phyloP scores from a whole-genome alignment of 2,113 vertebrate species.

The human (Homo sapiens) region GRCh38 chr13:70338001-70338500 shows the following conservation, averaged over 20 bases:
- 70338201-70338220: background rate
- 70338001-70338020: too few relatives aligned
- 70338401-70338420: background rate
- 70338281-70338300: background rate
- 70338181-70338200: fast-evolving
- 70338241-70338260: background rate
- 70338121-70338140: background rate
- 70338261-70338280: background rate
- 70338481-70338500: background rate
- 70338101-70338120: background rate
- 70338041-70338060: background rate
- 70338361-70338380: background rate
- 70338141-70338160: background rate
- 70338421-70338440: background rate
- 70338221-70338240: background rate
- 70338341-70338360: background rate
- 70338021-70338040: too few relatives aligned
- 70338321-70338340: background rate
- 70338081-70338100: background rate
- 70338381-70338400: background rate
- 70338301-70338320: background rate
- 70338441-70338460: background rate
- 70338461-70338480: background rate
- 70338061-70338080: background rate
- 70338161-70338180: background rate